A percentile compares a stretch with the other conserved stretches of the same genome.
These are phyloP conservation scores for Mionectes olivaceus DNA, from an alignment of 2,797 vertebrate genomes.

Conservation along the genomic window DNA sequence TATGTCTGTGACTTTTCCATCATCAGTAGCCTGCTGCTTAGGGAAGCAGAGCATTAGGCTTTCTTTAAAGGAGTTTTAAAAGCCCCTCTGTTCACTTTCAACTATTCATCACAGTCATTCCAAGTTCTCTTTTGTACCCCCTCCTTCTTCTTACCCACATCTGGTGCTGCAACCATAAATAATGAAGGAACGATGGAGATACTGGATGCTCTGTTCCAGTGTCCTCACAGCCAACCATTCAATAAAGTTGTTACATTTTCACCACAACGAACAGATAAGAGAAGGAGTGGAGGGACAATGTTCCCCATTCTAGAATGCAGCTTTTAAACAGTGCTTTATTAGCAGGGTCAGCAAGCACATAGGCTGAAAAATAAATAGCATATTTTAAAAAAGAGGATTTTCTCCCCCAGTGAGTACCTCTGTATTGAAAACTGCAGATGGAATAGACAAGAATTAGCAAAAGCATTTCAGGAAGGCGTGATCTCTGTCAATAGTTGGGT, in stretches of 20 bases:
- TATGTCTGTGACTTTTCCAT: constrained; percentile 62
- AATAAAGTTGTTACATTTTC: neutral
- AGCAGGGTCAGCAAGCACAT: neutral
- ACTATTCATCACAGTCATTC: constrained; percentile 48
- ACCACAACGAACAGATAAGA: neutral
- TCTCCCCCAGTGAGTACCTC: neutral
- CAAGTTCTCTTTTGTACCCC: constrained; percentile 11
- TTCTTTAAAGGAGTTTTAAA: constrained; percentile 58
- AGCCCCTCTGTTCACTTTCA: constrained; percentile 62
- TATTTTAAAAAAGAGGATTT: neutral
- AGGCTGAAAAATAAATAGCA: neutral
- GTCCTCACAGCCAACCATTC: neutral
- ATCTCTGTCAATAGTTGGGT: neutral
- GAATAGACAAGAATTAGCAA: neutral
- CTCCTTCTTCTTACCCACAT: constrained; percentile 8
- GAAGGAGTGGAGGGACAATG: neutral
- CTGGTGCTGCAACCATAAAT: constrained; percentile 3
- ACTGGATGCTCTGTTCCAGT: neutral
- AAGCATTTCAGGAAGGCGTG: neutral
- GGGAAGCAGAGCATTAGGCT: constrained; percentile 52
- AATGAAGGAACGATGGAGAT: neutral
- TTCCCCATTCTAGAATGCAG: neutral
- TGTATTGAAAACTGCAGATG: neutral
- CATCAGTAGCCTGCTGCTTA: constrained; percentile 51
- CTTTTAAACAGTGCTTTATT: neutral